Percentiles rank a stretch among this genome's conserved stretches.
These are phyloP conservation scores for Cryptus viduatorius DNA, from an alignment of 2,888 invertebrate species.

Conservation along the genomic window DNA sequence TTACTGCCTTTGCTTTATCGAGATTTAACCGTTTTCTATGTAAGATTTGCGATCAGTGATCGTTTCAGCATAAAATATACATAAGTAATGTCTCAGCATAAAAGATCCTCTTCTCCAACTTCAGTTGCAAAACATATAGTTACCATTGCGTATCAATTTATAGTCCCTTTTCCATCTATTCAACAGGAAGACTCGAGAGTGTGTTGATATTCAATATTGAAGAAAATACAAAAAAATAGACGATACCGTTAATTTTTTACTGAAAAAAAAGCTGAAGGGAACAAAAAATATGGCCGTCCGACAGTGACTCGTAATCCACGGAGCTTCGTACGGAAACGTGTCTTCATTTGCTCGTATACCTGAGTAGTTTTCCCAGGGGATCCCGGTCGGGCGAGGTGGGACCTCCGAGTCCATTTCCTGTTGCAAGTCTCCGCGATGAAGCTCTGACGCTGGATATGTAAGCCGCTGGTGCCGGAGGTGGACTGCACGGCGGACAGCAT, in stretches of 20 bases:
- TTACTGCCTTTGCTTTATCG: too few species aligned
- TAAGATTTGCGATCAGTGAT: too few species aligned
- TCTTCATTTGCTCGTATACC: conserved; percentile 70
- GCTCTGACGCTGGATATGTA: conserved; percentile 83
- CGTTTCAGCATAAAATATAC: too few species aligned
- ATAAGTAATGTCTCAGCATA: too few species aligned
- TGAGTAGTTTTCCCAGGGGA: conserved; percentile 79
- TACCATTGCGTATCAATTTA: too few species aligned
- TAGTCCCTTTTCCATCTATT: too few species aligned
- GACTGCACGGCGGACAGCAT: conserved; percentile 81
- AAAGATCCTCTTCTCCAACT: too few species aligned
- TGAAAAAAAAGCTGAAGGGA: background rate
- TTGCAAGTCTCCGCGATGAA: conserved; percentile 79
- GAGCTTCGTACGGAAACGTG: background rate
- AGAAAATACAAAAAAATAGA: too few species aligned
- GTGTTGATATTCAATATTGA: too few species aligned
- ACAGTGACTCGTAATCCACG: background rate
- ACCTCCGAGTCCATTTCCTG: conserved; percentile 76
- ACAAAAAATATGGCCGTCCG: background rate
- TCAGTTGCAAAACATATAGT: too few species aligned
- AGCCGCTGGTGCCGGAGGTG: conserved; percentile 82
- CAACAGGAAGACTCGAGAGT: too few species aligned
- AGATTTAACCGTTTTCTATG: too few species aligned
- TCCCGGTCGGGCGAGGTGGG: conserved; percentile 80
- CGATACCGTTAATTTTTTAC: background rate